Base-by-base conservation (phyloP, 2,888 invertebrate genomes). In the Resseliella maxima region DNA sequence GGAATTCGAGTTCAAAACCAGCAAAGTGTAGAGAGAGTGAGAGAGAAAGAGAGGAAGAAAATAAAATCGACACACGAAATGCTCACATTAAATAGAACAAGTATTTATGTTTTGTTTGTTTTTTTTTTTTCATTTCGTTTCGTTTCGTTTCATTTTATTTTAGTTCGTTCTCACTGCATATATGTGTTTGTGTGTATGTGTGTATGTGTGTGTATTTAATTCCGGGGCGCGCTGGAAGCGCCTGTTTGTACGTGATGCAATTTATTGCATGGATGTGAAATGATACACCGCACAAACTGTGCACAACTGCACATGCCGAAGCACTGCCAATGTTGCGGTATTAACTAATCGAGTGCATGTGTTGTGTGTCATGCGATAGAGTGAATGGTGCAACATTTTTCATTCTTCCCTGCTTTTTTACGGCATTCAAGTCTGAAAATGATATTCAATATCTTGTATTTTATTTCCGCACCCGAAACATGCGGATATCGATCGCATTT, bases 21-120 rank as follows among this genome's bases (percentile, higher is more conserved):
- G n/a, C n/a, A n/a, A n/a, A n/a, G n/a, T n/a, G n/a, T n/a, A n/a
- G n/a, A n/a, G n/a, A n/a, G n/a, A n/a, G n/a, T n/a, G n/a, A n/a
- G n/a, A n/a, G 41, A 10, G 64, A 64, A 64, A 2, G 8, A n/a
- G 27, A 31, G 2, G 64, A 64, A 8, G 24, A 64, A 18, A 64
- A 64, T 24, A 64, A 27, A 64, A 64, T 27, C 8, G 1, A 31
- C 64, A 10, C 46, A 50, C 46, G 46, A 50, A 50, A 50, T 50
- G 46, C 46, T 50, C 46, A 18, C 46, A 50, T 50, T 50, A 50
- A 50, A 50, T 50, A 50, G 64, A 24, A 64, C 64, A 64, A 64
- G 64, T 64, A 64, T 64, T 64, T 50, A 50, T 50, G 46, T 50
- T 50, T 50, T 50, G 46, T 50, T 50, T 50, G 46, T 50, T 50